phyloP scores from a whole-genome alignment of 2,888 invertebrate species.

The Homarus gammarus region DNA sequence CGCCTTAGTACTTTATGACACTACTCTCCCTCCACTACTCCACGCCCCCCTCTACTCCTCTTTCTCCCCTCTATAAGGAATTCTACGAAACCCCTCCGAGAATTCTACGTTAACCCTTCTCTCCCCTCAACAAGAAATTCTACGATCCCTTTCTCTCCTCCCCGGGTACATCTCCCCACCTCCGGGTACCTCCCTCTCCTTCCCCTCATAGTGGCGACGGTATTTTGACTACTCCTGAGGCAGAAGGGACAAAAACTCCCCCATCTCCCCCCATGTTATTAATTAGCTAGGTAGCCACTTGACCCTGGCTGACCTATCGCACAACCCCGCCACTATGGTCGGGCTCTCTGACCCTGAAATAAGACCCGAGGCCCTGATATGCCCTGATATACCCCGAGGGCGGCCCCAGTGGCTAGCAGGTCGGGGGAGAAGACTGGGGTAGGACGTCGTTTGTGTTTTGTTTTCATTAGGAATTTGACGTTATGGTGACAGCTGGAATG shows the following conservation, averaged over 20 bases:
- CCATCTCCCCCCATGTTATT: background rate
- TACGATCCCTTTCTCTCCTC: background rate
- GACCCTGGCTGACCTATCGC: background rate
- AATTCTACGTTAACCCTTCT: background rate
- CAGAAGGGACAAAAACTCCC: background rate
- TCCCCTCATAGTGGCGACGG: background rate
- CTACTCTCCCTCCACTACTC: background rate
- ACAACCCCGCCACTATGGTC: conserved; percentile 21
- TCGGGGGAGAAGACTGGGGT: background rate
- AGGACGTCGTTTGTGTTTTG: conserved; percentile 6
- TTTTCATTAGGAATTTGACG: conserved; percentile 22
- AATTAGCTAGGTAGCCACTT: conserved; percentile 24
- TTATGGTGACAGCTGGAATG: conserved; percentile 15
- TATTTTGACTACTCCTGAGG: background rate
- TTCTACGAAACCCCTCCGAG: no score
- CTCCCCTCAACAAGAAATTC: background rate
- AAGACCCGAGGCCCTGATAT: background rate
- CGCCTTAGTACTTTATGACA: no score
- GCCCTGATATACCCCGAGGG: background rate
- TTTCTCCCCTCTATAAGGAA: background rate
- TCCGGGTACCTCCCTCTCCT: background rate
- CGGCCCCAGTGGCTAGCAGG: background rate
- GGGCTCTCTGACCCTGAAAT: conserved; percentile 22
- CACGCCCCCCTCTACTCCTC: background rate
- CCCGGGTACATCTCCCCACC: background rate